Evolutionary conservation across 2,113 vertebrate species (phyloP).

Genomic region (Catharus bicknelli): DNA sequence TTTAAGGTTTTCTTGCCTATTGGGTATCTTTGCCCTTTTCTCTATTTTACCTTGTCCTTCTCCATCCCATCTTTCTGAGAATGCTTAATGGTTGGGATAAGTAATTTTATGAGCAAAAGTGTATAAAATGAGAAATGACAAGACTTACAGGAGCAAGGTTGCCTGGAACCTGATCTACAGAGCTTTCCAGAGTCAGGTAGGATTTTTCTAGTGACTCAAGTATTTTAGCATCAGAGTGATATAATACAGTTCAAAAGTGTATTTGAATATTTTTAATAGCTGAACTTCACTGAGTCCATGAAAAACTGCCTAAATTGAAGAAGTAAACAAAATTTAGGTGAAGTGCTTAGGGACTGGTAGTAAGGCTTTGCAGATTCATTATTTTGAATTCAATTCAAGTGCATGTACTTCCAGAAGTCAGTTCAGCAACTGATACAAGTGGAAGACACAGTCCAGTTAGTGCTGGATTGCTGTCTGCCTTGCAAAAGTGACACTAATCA

Average conservation of each 20-base stretch:
- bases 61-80: not conserved
- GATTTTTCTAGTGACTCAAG: not conserved
- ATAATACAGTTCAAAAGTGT: not conserved
- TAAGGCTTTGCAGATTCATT: not conserved
- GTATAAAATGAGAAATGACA: not conserved
- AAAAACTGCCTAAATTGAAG: not conserved
- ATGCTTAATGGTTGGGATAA: not conserved
- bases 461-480: conserved; percentile 5
- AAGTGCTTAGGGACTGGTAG: not conserved
- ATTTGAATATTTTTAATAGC: not conserved
- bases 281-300: not conserved
- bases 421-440: not conserved
- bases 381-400: not conserved
- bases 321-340: not conserved
- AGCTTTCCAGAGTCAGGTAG: not conserved
- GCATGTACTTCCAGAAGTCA: not conserved
- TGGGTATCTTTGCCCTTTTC: not conserved
- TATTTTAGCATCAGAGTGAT: not conserved
- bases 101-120: not conserved
- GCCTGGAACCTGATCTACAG: not conserved
- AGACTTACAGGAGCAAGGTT: not conserved
- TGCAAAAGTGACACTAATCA: conserved; percentile 33
- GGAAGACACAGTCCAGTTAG: not conserved
- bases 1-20: not conserved
- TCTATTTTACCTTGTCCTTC: not conserved